Base-by-base conservation (phyloP, 2,888 invertebrate genomes). In the Rotaria macrura region DNA sequence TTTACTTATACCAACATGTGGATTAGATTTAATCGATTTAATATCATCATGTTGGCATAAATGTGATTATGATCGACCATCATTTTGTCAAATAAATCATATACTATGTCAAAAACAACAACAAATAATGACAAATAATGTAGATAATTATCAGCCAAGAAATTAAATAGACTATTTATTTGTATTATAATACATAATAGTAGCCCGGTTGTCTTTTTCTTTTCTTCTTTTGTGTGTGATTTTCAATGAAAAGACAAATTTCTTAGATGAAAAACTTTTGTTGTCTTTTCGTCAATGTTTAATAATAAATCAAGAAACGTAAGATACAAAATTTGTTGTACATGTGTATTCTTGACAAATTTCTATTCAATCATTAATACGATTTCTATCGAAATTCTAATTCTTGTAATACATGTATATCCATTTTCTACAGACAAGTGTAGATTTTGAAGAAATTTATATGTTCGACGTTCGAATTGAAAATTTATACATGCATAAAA, bases 11-110 rank as follows among this genome's bases (percentile, higher is more conserved):
- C 79, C 79, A 79, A 12, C 79, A 12, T 43, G 25, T 12, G 43
- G 25, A 79, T 10, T 25, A 43, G 79, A 43, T n/a, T 79, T 79
- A 43, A n/a, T 43, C 6, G 43, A 79, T 43, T 79, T 79, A 79
- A 79, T 79, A 12, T n/a, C 25, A 43, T 79, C 79, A 43, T 79
- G 79, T 43, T 79, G 79, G 79, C 40, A 79, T 25, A 79, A 79
- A 79, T 79, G 40, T 43, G 79, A 79, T n/a, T 79, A 40, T 79
- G 43, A 79, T 43, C 79, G 79, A n/a, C 79, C 79, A 25, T n/a
- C 79, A n/a, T 79, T 79, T 79, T 43, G 25, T 23, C 43, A 79
- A 43, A 20, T 79, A 40, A 43, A 79, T 43, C 79, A 79, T n/a
- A 43, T 43, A n/a, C 43, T 79, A 43, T 43, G 43, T n/a, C 79